These are phyloP conservation scores for Nannobrachium achirus DNA, from an alignment of 2,113 vertebrate genomes.

Conservation along the genomic window DNA sequence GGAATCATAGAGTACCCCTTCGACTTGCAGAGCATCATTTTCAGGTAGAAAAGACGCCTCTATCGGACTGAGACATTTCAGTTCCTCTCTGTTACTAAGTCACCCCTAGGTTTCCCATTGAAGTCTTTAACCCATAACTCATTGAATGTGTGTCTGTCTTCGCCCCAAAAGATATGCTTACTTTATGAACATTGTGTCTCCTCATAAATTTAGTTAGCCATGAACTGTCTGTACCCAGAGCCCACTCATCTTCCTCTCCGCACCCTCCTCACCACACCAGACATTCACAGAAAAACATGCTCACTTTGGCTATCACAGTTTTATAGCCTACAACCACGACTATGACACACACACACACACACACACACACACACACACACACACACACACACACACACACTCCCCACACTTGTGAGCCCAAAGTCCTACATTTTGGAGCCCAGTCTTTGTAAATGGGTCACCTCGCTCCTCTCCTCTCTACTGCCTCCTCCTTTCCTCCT, in stretches of 20 bases:
- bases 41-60: conserved; percentile 86
- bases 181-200: not conserved
- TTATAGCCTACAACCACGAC: conserved; percentile 16
- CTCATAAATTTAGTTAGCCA: not conserved
- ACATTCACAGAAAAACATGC: conserved; percentile 10
- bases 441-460: conserved; percentile 73
- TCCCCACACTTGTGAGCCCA: conserved; percentile 42
- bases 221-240: not conserved
- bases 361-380: conserved; percentile 16
- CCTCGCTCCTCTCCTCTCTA: conserved; percentile 50
- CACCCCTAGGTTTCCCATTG: not conserved
- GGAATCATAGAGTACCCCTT: conserved; percentile 99
- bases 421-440: conserved; percentile 72
- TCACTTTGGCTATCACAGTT: conserved; percentile 11
- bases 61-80: not conserved
- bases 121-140: conserved; percentile 37
- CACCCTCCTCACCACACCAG: not conserved
- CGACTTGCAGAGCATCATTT: conserved; percentile 99
- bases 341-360: conserved; percentile 6
- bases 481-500: conserved; percentile 44
- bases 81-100: conserved; percentile 30
- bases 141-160: conserved; percentile 33
- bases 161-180: not conserved
- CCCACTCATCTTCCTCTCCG: not conserved
- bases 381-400: conserved; percentile 27